Evolutionary conservation across 2,797 vertebrate species (phyloP), one percentile per base, ranked within the genome.

Genomic region (Craterocephalus amniculus): DNA sequence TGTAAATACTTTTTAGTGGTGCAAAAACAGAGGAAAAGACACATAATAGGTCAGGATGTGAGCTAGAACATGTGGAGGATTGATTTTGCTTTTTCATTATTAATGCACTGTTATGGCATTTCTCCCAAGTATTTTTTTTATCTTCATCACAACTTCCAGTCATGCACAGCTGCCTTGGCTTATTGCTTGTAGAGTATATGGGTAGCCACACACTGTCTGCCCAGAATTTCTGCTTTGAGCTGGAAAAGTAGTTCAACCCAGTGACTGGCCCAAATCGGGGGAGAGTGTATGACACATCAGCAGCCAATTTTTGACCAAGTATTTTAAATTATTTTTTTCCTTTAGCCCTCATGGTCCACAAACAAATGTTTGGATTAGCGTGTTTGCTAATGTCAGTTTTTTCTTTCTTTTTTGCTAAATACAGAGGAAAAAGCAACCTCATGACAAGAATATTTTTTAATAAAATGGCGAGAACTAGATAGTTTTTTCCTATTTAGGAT

Each of bases 281-380:
- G 66, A 83, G 78, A 75, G 87, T 83, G 89, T 80, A 83, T 83
- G 87, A 85, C 90, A 89, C 87, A 93, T 89, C 90, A 89, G 90
- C 74, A 91, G 45, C 76, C 87, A 86, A 79, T 92, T 91, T 88
- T 78, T 85, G 85, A 92, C 87, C 89, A 89, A 90, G 77, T 88
- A 84, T 88, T 91, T 92, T 90, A 84, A 85, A 64, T 63, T 64
- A 9, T 24, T 52, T 38, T 22, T 0, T 13, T 26, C n/a, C 63
- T 72, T 20, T 9, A 32, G 40, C 18, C 59, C 58, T 36, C 52
- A 63, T 69, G 38, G 45, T 57, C 40, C 24, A 69, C 40, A 56
- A 71, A 43, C 27, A 20, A 55, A 2, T 6, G 20, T 10, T 58
- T 29, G 24, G 20, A 34, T 36, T 22, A 48, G 22, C 27, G 6